Base-by-base conservation (phyloP, 2,797 vertebrate genomes). In the Psittacula derbiana region DNA sequence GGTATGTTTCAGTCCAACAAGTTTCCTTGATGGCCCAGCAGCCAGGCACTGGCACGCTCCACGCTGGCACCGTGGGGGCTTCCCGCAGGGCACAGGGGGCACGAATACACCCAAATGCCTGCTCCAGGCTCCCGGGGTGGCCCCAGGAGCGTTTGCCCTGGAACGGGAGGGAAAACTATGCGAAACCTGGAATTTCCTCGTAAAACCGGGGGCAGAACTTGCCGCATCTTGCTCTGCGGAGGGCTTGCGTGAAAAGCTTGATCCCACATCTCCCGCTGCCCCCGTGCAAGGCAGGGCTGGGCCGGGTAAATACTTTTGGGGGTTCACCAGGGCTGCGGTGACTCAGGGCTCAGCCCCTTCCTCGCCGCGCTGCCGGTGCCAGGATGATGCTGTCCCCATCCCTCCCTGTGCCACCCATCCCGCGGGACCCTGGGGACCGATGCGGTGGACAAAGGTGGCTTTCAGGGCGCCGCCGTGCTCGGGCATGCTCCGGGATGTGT, bases 401-500 rank as follows among this genome's bases (percentile, higher is more conserved):
- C 40, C 69, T 76, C 28, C 16, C 24, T 0, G 4, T 46, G 11
- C 89, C 62, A 3, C 61, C 82, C 52, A 15, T 72, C 64, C 89
- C 28, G 0, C 5, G 53, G 80, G 62, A 67, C 85, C 61, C 82
- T 1, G 0, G 71, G 70, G 7, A 13, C 76, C 1, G 13, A 49
- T 9, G 0, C 8, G 46, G 27, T 1, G 83, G 89, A 97, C 97
- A 97, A 97, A 97, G 94, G 95, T 44, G 12, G 92, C 95, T 97
- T 94, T 97, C 71, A 94, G 85, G 65, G 85, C 80, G 23, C 20
- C 3, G 20, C 91, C 80, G 81, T 96, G 95, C 97, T 85, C 74
- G 84, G 87, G 92, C 95, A 25, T 93, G 85, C 95, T 92, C 79
- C 20, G 91, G 96, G 97, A 98, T 97, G 98, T 98, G 98, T 98